Conservation (phyloP, 2,797 vertebrate species). For the Epinephelus malabaricus region DNA sequence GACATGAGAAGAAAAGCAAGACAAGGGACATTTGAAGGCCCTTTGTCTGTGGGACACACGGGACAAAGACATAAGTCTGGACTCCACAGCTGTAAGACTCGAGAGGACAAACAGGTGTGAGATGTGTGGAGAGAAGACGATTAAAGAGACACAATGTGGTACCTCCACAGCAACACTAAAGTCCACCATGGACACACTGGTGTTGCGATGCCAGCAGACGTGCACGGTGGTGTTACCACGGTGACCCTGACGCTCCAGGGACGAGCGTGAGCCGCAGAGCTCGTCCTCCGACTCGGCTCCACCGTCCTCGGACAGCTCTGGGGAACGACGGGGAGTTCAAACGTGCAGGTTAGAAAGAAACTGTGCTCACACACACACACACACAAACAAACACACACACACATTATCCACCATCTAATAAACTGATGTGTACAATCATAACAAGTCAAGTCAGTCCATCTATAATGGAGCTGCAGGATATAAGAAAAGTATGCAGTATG, state of each 20-base stretch:
- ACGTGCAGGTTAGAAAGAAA: background rate
- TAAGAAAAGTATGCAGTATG: too few species aligned
- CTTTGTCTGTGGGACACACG: constrained; percentile 19
- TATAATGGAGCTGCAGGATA: too few species aligned
- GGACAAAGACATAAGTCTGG: constrained; percentile 7
- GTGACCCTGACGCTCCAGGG: constrained; percentile 93
- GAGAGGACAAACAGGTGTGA: background rate
- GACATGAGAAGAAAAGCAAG: constrained; percentile 26
- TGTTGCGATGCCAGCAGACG: constrained; percentile 97
- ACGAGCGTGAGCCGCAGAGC: constrained; percentile 91
- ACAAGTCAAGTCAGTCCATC: too few species aligned
- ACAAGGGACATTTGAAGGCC: constrained; percentile 41
- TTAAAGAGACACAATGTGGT: constrained; percentile 43
- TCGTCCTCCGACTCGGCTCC: constrained; percentile 93
- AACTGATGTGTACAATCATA: too few species aligned
- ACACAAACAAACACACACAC: too few species aligned
- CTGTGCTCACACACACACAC: too few species aligned
- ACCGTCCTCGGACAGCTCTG: constrained; percentile 91
- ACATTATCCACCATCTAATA: too few species aligned
- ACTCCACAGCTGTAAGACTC: background rate
- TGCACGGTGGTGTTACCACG: constrained; percentile 94
- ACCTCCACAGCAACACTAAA: constrained; percentile 97
- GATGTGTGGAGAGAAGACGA: background rate
- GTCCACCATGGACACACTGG: constrained; percentile 97
- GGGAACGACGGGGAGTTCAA: constrained; percentile 37